Evolutionary conservation across 2,888 invertebrate species (phyloP).

Genomic region (Prosapia bicincta): DNA sequence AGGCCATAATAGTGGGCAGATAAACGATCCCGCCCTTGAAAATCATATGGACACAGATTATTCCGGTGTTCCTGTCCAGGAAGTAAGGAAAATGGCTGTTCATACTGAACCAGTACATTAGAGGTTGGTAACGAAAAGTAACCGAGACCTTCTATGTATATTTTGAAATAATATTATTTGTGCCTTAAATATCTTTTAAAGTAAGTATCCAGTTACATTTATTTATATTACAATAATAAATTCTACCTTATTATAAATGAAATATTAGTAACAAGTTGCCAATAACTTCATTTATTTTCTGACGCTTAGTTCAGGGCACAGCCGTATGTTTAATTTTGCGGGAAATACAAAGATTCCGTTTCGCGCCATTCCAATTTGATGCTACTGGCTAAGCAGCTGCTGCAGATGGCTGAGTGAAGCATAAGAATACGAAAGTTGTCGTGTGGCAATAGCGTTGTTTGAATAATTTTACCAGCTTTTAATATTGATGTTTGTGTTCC

Average conservation of each 20-base stretch:
- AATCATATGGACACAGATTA: background rate
- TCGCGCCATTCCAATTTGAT: constrained; percentile 29
- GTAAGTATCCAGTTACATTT: background rate
- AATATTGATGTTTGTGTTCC: background rate
- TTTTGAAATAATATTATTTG: background rate
- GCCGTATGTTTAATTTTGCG: constrained; percentile 27
- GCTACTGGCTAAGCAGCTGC: constrained; percentile 30
- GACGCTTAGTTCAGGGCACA: constrained; percentile 22
- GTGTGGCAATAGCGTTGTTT: constrained; percentile 21
- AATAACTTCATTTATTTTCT: background rate
- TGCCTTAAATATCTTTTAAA: background rate
- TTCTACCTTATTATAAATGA: background rate
- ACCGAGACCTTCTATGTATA: background rate
- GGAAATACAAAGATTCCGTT: constrained; percentile 30
- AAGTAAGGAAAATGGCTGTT: background rate
- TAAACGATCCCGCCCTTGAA: constrained; percentile 2
- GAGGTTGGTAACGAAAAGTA: background rate
- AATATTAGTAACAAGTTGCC: background rate
- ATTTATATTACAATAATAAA: background rate
- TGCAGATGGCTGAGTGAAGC: constrained; percentile 26
- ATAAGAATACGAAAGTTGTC: constrained; percentile 25
- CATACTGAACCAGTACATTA: background rate
- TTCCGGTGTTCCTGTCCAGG: background rate
- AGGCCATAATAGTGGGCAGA: background rate
- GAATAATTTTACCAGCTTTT: background rate